These are phyloP conservation scores for Rhincodon typus DNA, from an alignment of 2,797 vertebrate species.

Conservation along the genomic window DNA sequence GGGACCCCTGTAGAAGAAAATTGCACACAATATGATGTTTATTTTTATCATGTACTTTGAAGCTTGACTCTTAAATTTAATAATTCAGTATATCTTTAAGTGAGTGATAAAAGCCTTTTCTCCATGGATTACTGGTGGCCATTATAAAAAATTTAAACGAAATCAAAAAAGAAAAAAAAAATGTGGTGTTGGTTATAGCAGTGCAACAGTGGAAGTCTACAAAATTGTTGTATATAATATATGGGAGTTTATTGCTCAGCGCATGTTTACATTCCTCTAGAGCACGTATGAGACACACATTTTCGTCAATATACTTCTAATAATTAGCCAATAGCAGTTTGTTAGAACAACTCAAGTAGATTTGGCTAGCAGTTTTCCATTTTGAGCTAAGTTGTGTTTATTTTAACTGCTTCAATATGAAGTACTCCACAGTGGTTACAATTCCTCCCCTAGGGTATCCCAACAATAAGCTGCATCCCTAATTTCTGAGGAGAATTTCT, in stretches of 20 bases:
- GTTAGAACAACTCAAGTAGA: background rate
- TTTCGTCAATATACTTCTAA: background rate
- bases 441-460: too few relatives aligned
- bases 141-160: slow-evolving; percentile 3
- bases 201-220: background rate
- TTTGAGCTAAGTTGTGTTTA: too few relatives aligned
- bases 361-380: background rate
- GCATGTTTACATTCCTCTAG: background rate
- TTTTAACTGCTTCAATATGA: background rate
- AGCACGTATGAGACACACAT: background rate
- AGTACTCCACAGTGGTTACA: background rate
- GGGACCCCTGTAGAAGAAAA: background rate
- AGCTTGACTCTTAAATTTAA: background rate
- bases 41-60: slow-evolving; percentile 15
- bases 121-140: background rate
- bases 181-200: background rate
- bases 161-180: background rate
- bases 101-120: slow-evolving; percentile 11
- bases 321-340: background rate
- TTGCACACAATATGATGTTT: background rate
- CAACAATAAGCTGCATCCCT: background rate
- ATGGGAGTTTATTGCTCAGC: background rate
- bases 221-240: background rate
- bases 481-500: background rate
- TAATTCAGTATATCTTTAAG: background rate